phyloP scores from a whole-genome alignment of 2,113 vertebrate genomes.

The Coreoperca whiteheadi region DNA sequence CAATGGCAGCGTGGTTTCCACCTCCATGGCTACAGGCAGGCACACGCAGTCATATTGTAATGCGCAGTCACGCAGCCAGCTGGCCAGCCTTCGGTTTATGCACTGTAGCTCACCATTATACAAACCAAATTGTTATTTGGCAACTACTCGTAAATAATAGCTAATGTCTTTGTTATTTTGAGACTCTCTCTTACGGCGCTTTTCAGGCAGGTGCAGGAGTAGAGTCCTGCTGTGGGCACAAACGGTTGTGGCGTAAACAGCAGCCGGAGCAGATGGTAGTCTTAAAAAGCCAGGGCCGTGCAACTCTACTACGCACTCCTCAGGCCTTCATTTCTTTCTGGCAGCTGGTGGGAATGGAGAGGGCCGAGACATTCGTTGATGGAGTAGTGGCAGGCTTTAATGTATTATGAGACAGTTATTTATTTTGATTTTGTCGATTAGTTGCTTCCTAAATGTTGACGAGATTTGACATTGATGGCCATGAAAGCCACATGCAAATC shows the following conservation, averaged over 20 bases:
- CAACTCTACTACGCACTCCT: background rate
- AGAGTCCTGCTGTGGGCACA: background rate
- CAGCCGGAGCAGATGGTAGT: background rate
- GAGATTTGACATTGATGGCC: background rate
- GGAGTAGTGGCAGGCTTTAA: background rate
- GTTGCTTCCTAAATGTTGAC: background rate
- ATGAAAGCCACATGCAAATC: background rate
- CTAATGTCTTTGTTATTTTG: slow-evolving; percentile 30
- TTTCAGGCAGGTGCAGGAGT: slow-evolving; percentile 34
- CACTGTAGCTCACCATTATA: slow-evolving; percentile 42
- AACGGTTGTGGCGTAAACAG: slow-evolving; percentile 6
- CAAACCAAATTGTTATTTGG: slow-evolving; percentile 57
- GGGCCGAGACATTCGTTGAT: background rate
- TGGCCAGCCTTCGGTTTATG: slow-evolving; percentile 22
- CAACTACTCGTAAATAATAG: slow-evolving; percentile 46
- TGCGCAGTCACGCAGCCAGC: slow-evolving; percentile 25
- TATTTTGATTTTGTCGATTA: background rate
- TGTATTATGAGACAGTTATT: background rate
- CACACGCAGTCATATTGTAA: slow-evolving; percentile 18
- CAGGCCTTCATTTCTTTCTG: background rate
- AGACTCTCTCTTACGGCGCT: background rate
- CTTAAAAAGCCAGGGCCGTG: background rate
- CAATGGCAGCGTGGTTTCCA: slow-evolving; percentile 25
- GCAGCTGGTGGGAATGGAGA: background rate
- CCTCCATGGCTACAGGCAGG: slow-evolving; percentile 29